Base-by-base conservation (phyloP, 1,140 invertebrate species). In the Bradynema listronoti region DNA sequence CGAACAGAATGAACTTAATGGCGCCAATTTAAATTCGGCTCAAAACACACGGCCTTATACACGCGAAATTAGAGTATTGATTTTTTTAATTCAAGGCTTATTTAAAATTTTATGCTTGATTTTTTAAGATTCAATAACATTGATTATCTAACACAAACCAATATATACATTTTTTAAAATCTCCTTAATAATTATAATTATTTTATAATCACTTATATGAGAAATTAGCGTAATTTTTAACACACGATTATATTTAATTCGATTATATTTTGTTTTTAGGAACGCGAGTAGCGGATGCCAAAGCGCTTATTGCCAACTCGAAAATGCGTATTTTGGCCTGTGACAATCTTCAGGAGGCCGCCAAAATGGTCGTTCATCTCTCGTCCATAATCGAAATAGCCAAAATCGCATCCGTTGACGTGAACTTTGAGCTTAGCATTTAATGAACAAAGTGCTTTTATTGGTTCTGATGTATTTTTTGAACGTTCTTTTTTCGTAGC, bases 211-310 rank as follows among this genome's bases (percentile, higher is more conserved):
- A 4, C 24, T 45, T 24, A 45, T 45, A 2, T 43, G 22, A 3
- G 3, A 5, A 45, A 4, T 45, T 1, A 5, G 42, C 9, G 42
- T 45, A 5, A 45, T 1, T 45, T 45, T 45, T 7, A 45, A 45
- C 29, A 5, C 29, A 25, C 9, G 27, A 33, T 5, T 29, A 11
- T 6, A 19, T 42, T 19, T 41, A n/a, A n/a, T n/a, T n/a, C n/a
- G n/a, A n/a, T 24, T 57, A 9, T 7, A 22, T 53, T 43, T 39
- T 9, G 53, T 66, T 73, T 16, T 76, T 91, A 88, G 89, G 90
- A 54, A 78, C 66, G 19, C 58, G 61, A 41, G 63, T 68, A 5
- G 67, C 58, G 3, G 49, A 63, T 41, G 91, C 90, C 1, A 89
- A 91, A 74, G 71, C 65, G 22, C 43, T 71, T 29, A 73, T 71